Conservation (phyloP, 1,140 invertebrate species). For the Saccostrea echinata region DNA sequence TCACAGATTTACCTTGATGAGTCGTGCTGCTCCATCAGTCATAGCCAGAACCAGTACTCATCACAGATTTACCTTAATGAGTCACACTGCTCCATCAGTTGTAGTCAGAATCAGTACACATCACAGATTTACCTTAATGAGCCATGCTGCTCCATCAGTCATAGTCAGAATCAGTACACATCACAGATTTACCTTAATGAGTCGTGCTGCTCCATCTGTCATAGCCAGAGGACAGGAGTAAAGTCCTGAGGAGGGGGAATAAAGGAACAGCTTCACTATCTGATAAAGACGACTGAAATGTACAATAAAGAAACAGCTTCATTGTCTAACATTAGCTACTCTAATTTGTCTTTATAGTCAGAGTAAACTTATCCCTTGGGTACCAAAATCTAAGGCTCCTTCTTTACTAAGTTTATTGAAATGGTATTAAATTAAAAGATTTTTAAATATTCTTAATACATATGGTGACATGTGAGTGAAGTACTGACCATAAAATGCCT, state of each 20-base stretch:
- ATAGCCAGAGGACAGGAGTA: constrained; percentile 84
- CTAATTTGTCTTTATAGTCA: not conserved
- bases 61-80: constrained; percentile 77
- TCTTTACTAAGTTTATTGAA: too few species aligned
- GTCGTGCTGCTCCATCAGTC: constrained; percentile 85
- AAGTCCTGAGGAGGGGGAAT: constrained; percentile 82
- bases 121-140: constrained; percentile 77
- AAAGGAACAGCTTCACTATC: constrained; percentile 83
- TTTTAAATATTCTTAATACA: too few species aligned
- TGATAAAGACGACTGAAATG: constrained; percentile 82
- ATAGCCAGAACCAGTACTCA: too few species aligned
- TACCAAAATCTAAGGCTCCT: too few species aligned
- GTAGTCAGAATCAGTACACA: too few species aligned
- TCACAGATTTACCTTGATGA: constrained; percentile 77
- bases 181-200: constrained; percentile 77
- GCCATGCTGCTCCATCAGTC: constrained; percentile 85
- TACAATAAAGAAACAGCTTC: not conserved
- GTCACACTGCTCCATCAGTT: constrained; percentile 85
- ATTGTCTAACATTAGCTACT: too few species aligned
- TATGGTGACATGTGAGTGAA: too few species aligned
- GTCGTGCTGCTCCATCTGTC: constrained; percentile 85
- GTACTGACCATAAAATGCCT: too few species aligned
- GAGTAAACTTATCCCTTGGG: not conserved
- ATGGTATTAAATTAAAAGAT: too few species aligned
- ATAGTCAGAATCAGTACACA: too few species aligned